Percentiles rank a stretch among this genome's conserved stretches.
Evolutionary conservation across 2,113 vertebrate species (phyloP).

Genomic region (Tautogolabrus adspersus): DNA sequence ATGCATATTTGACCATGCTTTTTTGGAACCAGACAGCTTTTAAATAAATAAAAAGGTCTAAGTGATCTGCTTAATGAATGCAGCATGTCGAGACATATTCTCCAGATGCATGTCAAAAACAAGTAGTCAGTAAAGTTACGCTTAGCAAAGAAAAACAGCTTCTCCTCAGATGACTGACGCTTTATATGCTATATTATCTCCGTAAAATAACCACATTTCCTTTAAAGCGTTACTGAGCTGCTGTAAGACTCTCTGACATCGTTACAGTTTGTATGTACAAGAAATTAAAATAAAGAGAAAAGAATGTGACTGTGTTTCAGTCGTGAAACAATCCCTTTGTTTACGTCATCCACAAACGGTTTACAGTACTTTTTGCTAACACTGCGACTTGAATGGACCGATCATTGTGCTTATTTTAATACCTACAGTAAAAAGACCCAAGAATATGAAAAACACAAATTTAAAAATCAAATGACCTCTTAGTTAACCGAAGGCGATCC

Average conservation of each 20-base stretch:
- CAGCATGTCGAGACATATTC: constrained; percentile 48
- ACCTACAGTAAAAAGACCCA: constrained; percentile 40
- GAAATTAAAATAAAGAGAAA: constrained; percentile 71
- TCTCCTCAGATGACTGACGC: constrained; percentile 65
- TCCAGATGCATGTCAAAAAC: constrained; percentile 28
- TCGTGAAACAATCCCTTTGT: constrained; percentile 76
- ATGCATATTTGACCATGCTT: constrained; percentile 22
- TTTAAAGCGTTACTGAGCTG: constrained; percentile 72
- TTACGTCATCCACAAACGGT: constrained; percentile 44
- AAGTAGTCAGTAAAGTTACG: constrained; percentile 61
- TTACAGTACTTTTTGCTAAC: constrained; percentile 77
- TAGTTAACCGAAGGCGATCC: constrained; percentile 49
- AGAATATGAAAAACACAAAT: constrained; percentile 59
- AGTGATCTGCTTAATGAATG: constrained; percentile 50
- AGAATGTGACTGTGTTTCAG: constrained; percentile 60
- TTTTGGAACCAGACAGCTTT: constrained; percentile 35
- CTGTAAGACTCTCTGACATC: constrained; percentile 47
- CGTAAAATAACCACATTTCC: constrained; percentile 80
- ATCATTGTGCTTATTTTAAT: constrained; percentile 62
- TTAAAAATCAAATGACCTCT: constrained; percentile 48
- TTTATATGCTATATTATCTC: constrained; percentile 77
- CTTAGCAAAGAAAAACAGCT: constrained; percentile 40
- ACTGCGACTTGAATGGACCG: constrained; percentile 67
- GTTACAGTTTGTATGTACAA: constrained; percentile 74
- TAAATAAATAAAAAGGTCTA: constrained; percentile 70